Base-by-base conservation (phyloP, 2,797 vertebrate species). In the Oreochromis grahami region DNA sequence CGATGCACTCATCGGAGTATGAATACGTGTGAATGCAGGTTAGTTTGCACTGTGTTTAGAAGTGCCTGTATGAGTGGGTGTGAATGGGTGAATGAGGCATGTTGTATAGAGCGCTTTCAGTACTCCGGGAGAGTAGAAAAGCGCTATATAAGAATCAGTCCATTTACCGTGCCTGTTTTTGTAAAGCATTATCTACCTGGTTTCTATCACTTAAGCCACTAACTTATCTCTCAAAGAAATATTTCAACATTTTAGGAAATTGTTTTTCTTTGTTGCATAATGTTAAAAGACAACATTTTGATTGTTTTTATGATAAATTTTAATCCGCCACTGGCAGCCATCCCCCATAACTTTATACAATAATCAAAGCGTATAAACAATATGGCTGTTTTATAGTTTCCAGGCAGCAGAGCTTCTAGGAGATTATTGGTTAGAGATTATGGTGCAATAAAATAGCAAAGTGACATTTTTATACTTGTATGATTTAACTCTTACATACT, bases 141-240 rank as follows among this genome's bases (percentile, higher is more conserved):
- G n/a, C n/a, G n/a, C n/a, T n/a, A n/a, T n/a, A n/a, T n/a, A n/a
- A n/a, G n/a, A n/a, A n/a, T n/a, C n/a, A n/a, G n/a, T n/a, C n/a
- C n/a, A n/a, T n/a, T n/a, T n/a, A n/a, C n/a, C 63, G 24, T 24
- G 51, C 1, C 21, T 70, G 21, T 41, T 15, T 53, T 55, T 17
- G 3, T 6, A 13, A 21, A 17, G n/a, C 24, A 3, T 55, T 8
- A 53, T 26, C 21, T 55, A 36, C 3, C 12, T 4, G 3, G 15
- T 36, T 65, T 72, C 77, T 58, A 17, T 78, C 38, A 32, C 38
- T n/a, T 38, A 55, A 55, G 21, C 13, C 36, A 34, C 4, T 52
- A 13, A 68, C 11, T n/a, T 15, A 63, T 63, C 11, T 0, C 0
- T 45, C 15, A 48, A 50, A 26, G 0, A 15, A 58, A 21, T 13